Conservation (phyloP, 1,140 invertebrate species). For the Meloidogyne floridensis region DNA sequence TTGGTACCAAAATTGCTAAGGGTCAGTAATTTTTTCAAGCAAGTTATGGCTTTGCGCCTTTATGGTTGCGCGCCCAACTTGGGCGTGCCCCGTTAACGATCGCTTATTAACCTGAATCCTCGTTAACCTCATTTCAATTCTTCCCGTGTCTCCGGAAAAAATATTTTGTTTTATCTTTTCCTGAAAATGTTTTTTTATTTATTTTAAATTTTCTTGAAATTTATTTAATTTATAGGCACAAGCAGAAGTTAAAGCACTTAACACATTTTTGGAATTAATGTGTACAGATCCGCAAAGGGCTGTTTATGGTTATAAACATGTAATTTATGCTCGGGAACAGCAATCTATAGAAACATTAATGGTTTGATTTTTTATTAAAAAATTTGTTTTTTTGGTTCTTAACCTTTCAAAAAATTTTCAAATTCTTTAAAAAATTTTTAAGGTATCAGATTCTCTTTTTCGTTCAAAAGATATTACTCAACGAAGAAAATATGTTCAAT, state of each 20-base stretch:
- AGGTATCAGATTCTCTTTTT: constrained; percentile 17
- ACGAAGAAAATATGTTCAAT: constrained; percentile 84
- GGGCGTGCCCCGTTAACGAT: rapidly evolving
- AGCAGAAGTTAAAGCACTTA: constrained; percentile 87
- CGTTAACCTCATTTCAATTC: too few species aligned
- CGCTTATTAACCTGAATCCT: too few species aligned
- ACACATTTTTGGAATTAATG: constrained; percentile 87
- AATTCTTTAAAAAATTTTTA: background rate
- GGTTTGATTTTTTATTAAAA: constrained; percentile 72
- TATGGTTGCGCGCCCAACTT: too few species aligned
- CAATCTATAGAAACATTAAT: constrained; percentile 92
- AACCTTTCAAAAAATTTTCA: background rate
- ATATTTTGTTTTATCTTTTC: too few species aligned
- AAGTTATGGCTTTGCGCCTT: too few species aligned
- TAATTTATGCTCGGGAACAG: constrained; percentile 81
- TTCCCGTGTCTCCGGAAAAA: too few species aligned
- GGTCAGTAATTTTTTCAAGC: too few species aligned
- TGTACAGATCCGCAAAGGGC: constrained; percentile 90
- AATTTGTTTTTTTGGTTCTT: constrained; percentile 75
- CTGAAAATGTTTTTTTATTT: too few species aligned
- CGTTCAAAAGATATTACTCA: constrained; percentile 78
- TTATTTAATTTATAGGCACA: constrained; percentile 52
- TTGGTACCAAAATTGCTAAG: too few species aligned
- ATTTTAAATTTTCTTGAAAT: background rate
- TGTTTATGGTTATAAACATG: constrained; percentile 88